These are phyloP conservation scores for Dryomyza anilis DNA, from an alignment of 2,888 invertebrate genomes.

Conservation along the genomic window DNA sequence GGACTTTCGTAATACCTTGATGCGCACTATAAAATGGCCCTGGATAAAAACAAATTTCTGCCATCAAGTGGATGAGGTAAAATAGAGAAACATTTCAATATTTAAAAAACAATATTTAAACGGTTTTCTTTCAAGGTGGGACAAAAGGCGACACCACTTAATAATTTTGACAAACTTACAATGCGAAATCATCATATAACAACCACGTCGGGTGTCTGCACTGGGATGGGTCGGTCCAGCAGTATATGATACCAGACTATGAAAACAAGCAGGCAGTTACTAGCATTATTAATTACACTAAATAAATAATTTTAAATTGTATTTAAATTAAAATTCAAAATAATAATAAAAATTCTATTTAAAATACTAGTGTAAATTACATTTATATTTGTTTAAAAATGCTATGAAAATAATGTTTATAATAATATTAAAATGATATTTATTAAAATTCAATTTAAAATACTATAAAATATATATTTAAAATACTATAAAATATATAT, in stretches of 20 bases:
- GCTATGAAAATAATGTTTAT: too few species aligned
- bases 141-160: constrained; percentile 48
- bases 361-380: too few species aligned
- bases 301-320: too few species aligned
- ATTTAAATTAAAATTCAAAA: too few species aligned
- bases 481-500: not conserved
- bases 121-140: constrained; percentile 37
- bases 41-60: constrained; percentile 58
- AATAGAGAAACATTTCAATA: not conserved
- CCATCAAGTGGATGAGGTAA: constrained; percentile 57
- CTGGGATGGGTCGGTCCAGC: constrained; percentile 56
- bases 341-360: too few species aligned
- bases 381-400: too few species aligned
- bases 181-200: constrained; percentile 56
- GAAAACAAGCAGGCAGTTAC: too few species aligned
- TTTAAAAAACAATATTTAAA: too few species aligned
- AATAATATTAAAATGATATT: too few species aligned
- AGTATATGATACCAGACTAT: constrained; percentile 57
- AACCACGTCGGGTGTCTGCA: constrained; percentile 57
- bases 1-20: constrained; percentile 74
- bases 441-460: too few species aligned
- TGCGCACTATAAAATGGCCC: constrained; percentile 69
- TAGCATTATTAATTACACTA: too few species aligned
- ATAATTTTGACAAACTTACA: constrained; percentile 47
- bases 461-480: too few species aligned